Evolutionary conservation across 2,797 vertebrate species (phyloP).

Genomic region (Manis pentadactyla): DNA sequence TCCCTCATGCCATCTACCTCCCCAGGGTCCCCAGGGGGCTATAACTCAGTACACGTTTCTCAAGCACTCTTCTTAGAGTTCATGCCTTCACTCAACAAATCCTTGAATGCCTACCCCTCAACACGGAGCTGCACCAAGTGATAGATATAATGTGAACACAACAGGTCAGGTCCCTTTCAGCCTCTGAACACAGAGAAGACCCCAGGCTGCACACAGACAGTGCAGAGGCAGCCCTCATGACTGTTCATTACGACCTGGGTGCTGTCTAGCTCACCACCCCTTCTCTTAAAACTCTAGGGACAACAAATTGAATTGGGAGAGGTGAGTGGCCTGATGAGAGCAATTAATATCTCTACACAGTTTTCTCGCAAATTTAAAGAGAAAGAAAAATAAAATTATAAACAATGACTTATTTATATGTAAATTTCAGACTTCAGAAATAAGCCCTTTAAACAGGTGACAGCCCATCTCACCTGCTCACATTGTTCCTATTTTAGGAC

Average conservation of each 20-base stretch:
- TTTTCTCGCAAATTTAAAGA: background rate
- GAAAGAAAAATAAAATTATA: background rate
- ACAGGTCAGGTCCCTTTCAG: background rate
- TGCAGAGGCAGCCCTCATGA: rapidly evolving
- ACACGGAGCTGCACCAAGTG: background rate
- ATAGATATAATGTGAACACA: no score
- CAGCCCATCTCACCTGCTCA: rapidly evolving
- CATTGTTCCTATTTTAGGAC: rapidly evolving
- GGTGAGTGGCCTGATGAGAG: background rate
- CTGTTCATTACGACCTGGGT: rapidly evolving
- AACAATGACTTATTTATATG: no score
- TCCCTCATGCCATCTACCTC: no score
- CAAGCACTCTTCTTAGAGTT: background rate
- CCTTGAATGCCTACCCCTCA: rapidly evolving
- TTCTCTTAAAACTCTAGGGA: background rate
- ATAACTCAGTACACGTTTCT: background rate
- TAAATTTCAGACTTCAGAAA: background rate
- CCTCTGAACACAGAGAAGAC: background rate
- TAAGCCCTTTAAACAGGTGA: background rate
- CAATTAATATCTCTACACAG: background rate
- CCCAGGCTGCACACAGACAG: rapidly evolving
- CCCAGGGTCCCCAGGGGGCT: background rate
- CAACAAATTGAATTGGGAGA: background rate
- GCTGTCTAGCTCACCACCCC: rapidly evolving
- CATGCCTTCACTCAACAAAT: background rate